Conservation (phyloP, 2,888 invertebrate genomes). For the Lithophane semibrunnea region DNA sequence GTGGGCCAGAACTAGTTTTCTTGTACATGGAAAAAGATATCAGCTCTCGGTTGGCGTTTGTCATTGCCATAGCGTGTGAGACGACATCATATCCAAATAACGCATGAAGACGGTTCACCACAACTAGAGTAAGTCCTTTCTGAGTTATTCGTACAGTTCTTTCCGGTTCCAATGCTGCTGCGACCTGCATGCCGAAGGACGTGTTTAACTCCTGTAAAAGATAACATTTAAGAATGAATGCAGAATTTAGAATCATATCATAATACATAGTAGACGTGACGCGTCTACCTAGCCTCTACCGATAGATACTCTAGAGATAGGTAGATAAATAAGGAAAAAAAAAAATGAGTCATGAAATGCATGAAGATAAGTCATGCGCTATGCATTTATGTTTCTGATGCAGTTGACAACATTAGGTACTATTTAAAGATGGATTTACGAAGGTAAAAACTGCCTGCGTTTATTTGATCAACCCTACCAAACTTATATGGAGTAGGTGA, state of each 20-base stretch:
- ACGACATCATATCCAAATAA: slow-evolving; percentile 88
- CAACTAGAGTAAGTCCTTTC: slow-evolving; percentile 84
- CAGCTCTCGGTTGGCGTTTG: slow-evolving; percentile 87
- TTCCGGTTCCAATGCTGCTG: slow-evolving; percentile 79
- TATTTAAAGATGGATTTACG: slow-evolving; percentile 2
- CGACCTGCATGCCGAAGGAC: slow-evolving; percentile 81
- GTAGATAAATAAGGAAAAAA: slow-evolving; percentile 6
- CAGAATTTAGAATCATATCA: neutral
- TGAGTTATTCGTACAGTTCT: slow-evolving; percentile 84
- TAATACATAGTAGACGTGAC: neutral
- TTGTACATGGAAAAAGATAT: slow-evolving; percentile 88
- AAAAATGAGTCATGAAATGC: slow-evolving; percentile 5
- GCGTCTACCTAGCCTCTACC: neutral
- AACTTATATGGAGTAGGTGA: neutral
- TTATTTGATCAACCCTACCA: neutral
- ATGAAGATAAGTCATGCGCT: slow-evolving; percentile 13
- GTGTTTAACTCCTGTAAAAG: slow-evolving; percentile 83
- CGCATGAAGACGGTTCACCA: slow-evolving; percentile 87
- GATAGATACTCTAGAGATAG: too few species aligned
- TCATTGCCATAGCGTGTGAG: slow-evolving; percentile 89
- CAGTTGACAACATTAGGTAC: neutral
- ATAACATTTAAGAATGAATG: slow-evolving; percentile 6
- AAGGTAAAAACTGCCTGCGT: neutral
- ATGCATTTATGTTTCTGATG: slow-evolving; percentile 15
- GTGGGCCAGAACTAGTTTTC: slow-evolving; percentile 78